Percentiles rank a stretch among this genome's conserved stretches.
Conservation (phyloP, 2,113 vertebrate genomes). For the Nerophis lumbriciformis region DNA sequence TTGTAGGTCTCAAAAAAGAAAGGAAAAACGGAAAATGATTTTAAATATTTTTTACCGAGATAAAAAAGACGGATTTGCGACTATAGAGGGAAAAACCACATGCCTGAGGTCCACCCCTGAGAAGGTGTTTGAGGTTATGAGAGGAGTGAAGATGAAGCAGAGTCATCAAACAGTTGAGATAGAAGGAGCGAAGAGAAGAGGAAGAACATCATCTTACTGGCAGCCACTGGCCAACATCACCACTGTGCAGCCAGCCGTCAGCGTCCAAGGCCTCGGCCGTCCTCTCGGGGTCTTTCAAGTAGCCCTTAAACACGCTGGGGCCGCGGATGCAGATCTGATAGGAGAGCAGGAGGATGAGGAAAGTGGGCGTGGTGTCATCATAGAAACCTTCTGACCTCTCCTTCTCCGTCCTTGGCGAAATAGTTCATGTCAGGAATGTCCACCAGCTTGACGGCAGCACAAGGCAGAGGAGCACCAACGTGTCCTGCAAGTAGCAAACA, state of each 20-base stretch:
- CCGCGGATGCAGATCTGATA: slow-evolving; percentile 72
- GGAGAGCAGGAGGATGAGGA: background rate
- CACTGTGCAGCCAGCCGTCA: slow-evolving; percentile 75
- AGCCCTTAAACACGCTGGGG: slow-evolving; percentile 72
- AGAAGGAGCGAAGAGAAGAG: too few species aligned
- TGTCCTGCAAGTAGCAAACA: slow-evolving; percentile 60
- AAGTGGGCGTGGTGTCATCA: background rate
- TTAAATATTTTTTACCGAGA: too few species aligned
- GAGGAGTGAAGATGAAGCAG: too few species aligned
- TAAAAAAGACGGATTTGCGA: too few species aligned
- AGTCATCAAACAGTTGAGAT: too few species aligned
- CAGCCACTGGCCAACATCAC: slow-evolving; percentile 77
- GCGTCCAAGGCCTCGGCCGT: slow-evolving; percentile 68
- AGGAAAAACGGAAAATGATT: too few species aligned
- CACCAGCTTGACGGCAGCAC: slow-evolving; percentile 68
- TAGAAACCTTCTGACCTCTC: slow-evolving; percentile 62
- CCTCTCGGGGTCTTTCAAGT: slow-evolving; percentile 67
- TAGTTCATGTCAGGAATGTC: slow-evolving; percentile 79
- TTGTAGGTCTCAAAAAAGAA: too few species aligned
- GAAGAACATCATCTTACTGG: slow-evolving; percentile 50
- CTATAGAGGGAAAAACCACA: too few species aligned
- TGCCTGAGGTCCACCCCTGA: too few species aligned
- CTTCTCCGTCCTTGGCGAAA: slow-evolving; percentile 64
- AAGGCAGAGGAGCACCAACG: slow-evolving; percentile 73
- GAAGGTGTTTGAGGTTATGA: too few species aligned